phyloP scores from a whole-genome alignment of 1,140 invertebrate species.

The Drosophila tropicalis region DNA sequence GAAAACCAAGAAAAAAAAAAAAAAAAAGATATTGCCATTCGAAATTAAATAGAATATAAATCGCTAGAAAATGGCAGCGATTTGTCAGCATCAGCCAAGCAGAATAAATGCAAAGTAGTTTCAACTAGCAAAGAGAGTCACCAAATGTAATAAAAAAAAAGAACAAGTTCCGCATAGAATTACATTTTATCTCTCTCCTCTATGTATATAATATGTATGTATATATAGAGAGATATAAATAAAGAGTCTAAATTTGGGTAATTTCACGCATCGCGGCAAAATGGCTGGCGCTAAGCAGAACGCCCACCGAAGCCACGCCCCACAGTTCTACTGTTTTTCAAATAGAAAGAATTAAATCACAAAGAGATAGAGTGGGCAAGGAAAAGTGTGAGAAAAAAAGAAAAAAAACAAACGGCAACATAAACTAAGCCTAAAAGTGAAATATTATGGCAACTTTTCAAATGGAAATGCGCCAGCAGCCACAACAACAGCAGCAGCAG shows the following conservation, averaged over 20 bases:
- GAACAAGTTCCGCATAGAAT: neutral
- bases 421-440: constrained; percentile 51
- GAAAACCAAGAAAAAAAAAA: constrained; percentile 1
- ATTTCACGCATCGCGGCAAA: constrained; percentile 76
- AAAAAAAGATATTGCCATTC: constrained; percentile 43
- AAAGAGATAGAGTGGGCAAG: constrained; percentile 20
- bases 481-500: constrained; percentile 46
- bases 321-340: constrained; percentile 44
- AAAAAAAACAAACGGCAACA: neutral
- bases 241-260: constrained; percentile 41
- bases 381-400: neutral
- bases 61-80: constrained; percentile 74
- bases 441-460: constrained; percentile 82
- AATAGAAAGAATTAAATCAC: constrained; percentile 39
- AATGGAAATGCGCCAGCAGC: constrained; percentile 72
- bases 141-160: neutral
- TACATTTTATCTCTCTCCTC: neutral
- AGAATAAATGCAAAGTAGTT: constrained; percentile 78
- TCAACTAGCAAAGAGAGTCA: constrained; percentile 3
- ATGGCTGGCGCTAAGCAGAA: constrained; percentile 77
- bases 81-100: constrained; percentile 73
- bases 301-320: constrained; percentile 64
- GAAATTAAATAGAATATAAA: constrained; percentile 81
- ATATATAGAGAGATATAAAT: neutral
- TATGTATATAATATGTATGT: neutral